These are phyloP conservation scores for Nerophis lumbriciformis DNA, from an alignment of 2,113 vertebrate species.

Conservation along the genomic window DNA sequence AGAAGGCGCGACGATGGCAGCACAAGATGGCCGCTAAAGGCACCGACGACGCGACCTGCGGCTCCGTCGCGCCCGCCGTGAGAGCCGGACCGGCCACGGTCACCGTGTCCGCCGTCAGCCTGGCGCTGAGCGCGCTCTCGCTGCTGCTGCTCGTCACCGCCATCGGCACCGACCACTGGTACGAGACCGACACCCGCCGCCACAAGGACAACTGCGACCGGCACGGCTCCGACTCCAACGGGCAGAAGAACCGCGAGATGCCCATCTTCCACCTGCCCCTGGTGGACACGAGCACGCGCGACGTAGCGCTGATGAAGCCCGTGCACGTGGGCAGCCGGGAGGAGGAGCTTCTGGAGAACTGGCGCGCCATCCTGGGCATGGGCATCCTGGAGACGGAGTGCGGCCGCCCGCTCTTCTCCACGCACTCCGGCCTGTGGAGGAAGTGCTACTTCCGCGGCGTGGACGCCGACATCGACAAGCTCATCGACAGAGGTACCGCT, in stretches of 20 bases:
- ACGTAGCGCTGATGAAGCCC: constrained; percentile 69
- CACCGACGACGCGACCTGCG: constrained; percentile 9
- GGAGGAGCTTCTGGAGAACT: constrained; percentile 78
- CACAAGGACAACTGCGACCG: constrained; percentile 85
- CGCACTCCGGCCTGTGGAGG: constrained; percentile 81
- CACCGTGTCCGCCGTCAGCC: constrained; percentile 75
- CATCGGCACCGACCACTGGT: constrained; percentile 85
- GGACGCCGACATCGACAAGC: constrained; percentile 80
- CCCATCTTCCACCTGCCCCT: constrained; percentile 87
- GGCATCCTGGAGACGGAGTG: constrained; percentile 84
- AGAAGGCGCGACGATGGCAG: constrained; percentile 47
- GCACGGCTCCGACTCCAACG: constrained; percentile 74
- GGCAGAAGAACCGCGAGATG: constrained; percentile 85
- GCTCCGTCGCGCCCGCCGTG: constrained; percentile 63
- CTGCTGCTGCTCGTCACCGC: constrained; percentile 78
- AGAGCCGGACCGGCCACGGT: constrained; percentile 69
- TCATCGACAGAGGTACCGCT: constrained; percentile 72
- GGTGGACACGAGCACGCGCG: constrained; percentile 67
- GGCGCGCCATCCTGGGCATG: constrained; percentile 81
- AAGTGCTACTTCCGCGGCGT: constrained; percentile 79
- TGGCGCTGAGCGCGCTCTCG: constrained; percentile 74
- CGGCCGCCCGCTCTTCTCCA: constrained; percentile 80
- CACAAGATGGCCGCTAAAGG: constrained; percentile 52
- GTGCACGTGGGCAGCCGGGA: constrained; percentile 74
- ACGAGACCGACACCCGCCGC: constrained; percentile 80